Conservation (phyloP, 2,113 vertebrate genomes). For the Corynorhinus townsendii region DNA sequence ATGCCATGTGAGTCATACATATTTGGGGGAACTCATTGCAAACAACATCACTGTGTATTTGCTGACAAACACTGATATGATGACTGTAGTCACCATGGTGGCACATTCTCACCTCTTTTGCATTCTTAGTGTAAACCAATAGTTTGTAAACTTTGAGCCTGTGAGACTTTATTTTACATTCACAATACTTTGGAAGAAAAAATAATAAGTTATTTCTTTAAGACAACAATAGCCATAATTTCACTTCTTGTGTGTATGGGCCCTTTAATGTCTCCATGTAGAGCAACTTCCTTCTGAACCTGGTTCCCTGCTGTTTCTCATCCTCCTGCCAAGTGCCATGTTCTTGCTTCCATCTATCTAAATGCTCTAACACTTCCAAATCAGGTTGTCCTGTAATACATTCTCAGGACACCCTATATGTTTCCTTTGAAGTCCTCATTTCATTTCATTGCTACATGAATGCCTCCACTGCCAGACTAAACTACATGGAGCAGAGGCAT, state of each 20-base stretch:
- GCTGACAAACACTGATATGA: background rate
- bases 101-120: background rate
- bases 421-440: background rate
- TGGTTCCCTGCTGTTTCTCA: background rate
- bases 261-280: background rate
- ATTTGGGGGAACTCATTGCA: background rate
- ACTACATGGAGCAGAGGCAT: background rate
- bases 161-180: background rate
- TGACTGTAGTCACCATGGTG: background rate
- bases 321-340: background rate
- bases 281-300: background rate
- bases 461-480: background rate
- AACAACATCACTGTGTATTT: background rate
- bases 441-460: background rate
- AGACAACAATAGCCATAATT: background rate
- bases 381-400: background rate
- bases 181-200: conserved; percentile 56
- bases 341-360: background rate
- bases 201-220: conserved; percentile 65
- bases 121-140: background rate
- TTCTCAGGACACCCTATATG: background rate
- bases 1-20: background rate
- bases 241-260: background rate
- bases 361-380: background rate
- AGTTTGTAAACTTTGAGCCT: background rate